Conservation (phyloP, 1,140 invertebrate genomes). For the Probaryconus sp. region DNA sequence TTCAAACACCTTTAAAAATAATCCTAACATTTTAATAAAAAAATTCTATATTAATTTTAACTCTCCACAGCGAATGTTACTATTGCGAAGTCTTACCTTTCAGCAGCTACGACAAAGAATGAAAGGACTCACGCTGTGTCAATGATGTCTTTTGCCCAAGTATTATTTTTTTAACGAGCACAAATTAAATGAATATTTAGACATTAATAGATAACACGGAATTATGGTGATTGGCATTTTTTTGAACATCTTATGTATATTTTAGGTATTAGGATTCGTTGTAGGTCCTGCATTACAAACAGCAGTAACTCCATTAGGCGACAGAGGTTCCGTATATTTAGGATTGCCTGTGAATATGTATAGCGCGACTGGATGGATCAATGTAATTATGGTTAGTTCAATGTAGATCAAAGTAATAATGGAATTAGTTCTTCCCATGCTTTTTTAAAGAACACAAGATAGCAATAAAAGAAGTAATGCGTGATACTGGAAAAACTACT, state of each 20-base stretch:
- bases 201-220: too few relatives aligned
- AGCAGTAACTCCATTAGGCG: too few relatives aligned
- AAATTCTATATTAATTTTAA: constrained; percentile 28
- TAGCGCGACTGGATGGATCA: constrained; percentile 91
- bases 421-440: constrained; percentile 86
- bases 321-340: too few relatives aligned
- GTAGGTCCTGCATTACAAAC: constrained; percentile 90
- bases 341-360: constrained; percentile 95
- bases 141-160: constrained; percentile 89
- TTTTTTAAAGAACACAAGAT: constrained; percentile 85
- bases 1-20: too few relatives aligned
- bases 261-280: constrained; percentile 90
- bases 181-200: constrained; percentile 16
- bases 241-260: too few relatives aligned
- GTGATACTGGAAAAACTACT: constrained; percentile 80
- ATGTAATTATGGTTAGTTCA: constrained; percentile 86
- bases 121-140: constrained; percentile 92
- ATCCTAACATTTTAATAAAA: too few relatives aligned
- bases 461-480: constrained; percentile 86
- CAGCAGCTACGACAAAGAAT: constrained; percentile 87
- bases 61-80: constrained; percentile 91
- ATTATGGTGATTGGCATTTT: too few relatives aligned
- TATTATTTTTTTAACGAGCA: too few relatives aligned
- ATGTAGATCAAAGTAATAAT: too few relatives aligned
- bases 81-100: constrained; percentile 90